Evolutionary conservation across 2,113 vertebrate species (phyloP), one percentile per base, ranked within the genome.

Genomic region (Plectropomus leopardus): DNA sequence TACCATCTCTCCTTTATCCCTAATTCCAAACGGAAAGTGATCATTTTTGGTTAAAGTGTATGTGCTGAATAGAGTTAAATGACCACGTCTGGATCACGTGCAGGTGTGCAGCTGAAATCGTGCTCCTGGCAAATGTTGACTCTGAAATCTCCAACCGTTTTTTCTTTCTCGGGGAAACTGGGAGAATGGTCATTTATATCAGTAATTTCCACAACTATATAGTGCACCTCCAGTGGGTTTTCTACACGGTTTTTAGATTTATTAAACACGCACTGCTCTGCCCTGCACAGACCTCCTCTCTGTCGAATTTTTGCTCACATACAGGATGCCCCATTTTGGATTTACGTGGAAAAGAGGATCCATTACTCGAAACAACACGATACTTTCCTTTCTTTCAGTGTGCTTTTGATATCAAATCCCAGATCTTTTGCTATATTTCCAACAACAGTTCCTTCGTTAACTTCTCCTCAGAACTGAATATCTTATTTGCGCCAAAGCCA

Each of bases 111-210:
- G 54, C 1, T 80, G 89, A 71, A 93, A 58, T 2, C 91, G 72
- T 0, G 47, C 72, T 19, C 94, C 94, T 0, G 87, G 84, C 1
- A 73, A n/a, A 21, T 2, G 81, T 88, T 0, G 89, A 85, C 13
- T 95, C 94, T 0, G 65, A 76, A 28, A 95, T 91, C 0, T 94
- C 89, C 17, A 95, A 44, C 1, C 1, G 4, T 14, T 58, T 78
- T n/a, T 0, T 92, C 78, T 4, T 69, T 26, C 0, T 92, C 86
- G 0, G 76, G 63, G 57, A 95, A 95, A n/a, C 0, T 68, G 0
- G 95, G 94, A 9, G 76, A 51, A 45, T 95, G 85, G 21, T 95
- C 94, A 19, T 95, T 95, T 21, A 95, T 53, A 63, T 95, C 94
- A 4, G 80, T 0, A 3, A 95, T 83, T 10, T 94, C 94, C 1